Evolutionary conservation across 2,888 invertebrate species (phyloP).

Genomic region (Apotomis betuletana): DNA sequence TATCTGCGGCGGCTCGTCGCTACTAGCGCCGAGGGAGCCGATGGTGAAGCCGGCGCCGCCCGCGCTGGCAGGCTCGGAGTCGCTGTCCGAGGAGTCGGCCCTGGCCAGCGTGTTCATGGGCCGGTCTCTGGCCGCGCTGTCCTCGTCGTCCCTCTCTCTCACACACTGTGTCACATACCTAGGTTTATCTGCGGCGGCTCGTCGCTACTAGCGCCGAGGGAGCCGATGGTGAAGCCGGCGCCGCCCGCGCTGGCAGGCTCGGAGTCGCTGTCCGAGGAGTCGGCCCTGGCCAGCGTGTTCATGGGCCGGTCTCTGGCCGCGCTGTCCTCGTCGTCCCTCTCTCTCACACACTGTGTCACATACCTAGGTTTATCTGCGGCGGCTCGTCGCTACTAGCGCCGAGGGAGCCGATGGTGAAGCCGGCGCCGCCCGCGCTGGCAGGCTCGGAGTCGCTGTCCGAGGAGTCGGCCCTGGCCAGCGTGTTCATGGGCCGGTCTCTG

Average conservation of each 20-base stretch:
- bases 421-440: constrained; percentile 43
- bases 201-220: no score
- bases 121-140: constrained; percentile 75
- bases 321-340: constrained; percentile 43
- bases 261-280: constrained; percentile 69
- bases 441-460: constrained; percentile 84
- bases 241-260: constrained; percentile 59
- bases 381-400: no score
- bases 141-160: constrained; percentile 6
- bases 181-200: no score
- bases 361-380: no score
- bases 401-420: no score
- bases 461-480: constrained; percentile 83
- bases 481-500: constrained; percentile 85
- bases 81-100: constrained; percentile 57
- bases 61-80: constrained; percentile 69
- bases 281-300: constrained; percentile 67
- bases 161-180: no score
- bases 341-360: no score
- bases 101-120: constrained; percentile 81
- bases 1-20: no score
- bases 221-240: no score
- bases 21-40: no score
- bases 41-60: constrained; percentile 3
- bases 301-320: constrained; percentile 83